These are phyloP conservation scores for Passerculus sandwichensis DNA, from an alignment of 2,797 vertebrate genomes.

Conservation along the genomic window DNA sequence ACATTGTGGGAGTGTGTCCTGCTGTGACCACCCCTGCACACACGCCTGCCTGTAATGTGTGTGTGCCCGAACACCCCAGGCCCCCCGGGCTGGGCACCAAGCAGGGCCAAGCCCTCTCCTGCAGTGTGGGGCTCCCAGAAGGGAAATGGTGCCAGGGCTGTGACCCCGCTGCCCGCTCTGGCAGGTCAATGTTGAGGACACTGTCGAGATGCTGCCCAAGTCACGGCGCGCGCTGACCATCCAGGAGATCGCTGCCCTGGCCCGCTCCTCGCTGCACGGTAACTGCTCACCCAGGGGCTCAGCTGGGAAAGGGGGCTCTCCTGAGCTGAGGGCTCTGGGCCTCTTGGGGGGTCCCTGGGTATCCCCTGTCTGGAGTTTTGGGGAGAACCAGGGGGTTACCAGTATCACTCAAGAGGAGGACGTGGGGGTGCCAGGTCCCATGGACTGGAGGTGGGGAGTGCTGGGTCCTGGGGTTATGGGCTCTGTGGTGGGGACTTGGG, in stretches of 20 bases:
- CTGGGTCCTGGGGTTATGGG: neutral
- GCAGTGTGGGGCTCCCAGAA: rapidly evolving
- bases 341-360: neutral
- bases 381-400: neutral
- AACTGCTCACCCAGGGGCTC: neutral
- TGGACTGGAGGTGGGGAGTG: neutral
- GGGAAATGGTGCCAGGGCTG: neutral
- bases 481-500: neutral
- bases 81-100: rapidly evolving
- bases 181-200: conserved; percentile 98
- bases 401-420: neutral
- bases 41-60: rapidly evolving
- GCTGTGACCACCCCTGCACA: neutral
- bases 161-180: neutral
- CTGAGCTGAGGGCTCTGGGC: neutral
- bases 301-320: neutral
- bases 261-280: conserved; percentile 96
- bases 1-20: rapidly evolving
- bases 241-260: conserved; percentile 96
- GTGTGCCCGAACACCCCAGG: neutral
- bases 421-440: neutral
- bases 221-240: conserved; percentile 96
- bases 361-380: neutral
- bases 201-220: conserved; percentile 96
- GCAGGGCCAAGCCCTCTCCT: neutral